Evolutionary conservation across 2,113 vertebrate genomes (phyloP).

Genomic region (Platycercus adscitus): DNA sequence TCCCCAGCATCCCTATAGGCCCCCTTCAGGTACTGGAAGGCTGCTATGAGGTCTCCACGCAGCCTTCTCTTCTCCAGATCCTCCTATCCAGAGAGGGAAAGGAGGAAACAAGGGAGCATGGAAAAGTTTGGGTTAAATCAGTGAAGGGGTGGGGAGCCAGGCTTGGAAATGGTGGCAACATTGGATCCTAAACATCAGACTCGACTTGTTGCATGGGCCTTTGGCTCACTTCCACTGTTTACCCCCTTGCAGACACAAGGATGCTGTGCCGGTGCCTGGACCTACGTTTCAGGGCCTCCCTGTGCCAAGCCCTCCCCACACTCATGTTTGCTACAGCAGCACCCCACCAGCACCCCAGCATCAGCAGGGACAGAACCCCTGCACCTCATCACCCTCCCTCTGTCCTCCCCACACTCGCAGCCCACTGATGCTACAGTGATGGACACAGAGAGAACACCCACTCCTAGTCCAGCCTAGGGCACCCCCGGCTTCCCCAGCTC

Average conservation of each 20-base stretch:
- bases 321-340: accelerated
- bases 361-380: accelerated
- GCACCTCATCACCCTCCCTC: not conserved
- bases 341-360: not conserved
- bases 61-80: no score
- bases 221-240: not conserved
- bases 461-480: accelerated
- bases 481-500: not conserved
- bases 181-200: not conserved
- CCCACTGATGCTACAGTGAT: not conserved
- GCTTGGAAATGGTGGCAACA: not conserved
- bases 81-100: not conserved
- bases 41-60: no score
- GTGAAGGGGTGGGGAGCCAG: not conserved
- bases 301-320: not conserved
- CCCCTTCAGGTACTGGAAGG: no score
- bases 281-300: accelerated
- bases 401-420: not conserved
- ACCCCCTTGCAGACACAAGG: not conserved
- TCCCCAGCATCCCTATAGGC: no score
- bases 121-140: not conserved
- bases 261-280: not conserved
- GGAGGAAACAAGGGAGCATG: accelerated
- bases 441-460: not conserved
- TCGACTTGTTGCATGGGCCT: not conserved